Conservation (phyloP, 1,140 invertebrate genomes). For the Sycophaga agraensis region DNA sequence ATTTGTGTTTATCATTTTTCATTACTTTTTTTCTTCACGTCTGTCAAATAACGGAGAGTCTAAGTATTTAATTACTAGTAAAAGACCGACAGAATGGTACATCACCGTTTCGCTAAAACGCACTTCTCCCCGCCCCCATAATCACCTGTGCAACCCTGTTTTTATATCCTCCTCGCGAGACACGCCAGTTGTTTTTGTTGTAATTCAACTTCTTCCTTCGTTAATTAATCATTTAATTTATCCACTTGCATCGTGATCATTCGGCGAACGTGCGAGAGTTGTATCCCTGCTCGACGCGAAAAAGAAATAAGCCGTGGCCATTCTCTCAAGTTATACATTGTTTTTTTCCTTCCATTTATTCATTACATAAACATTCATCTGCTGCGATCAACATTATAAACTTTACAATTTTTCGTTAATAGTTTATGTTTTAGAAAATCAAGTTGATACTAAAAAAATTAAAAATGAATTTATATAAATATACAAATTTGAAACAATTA, state of each 20-base stretch:
- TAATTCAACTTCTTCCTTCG: not conserved
- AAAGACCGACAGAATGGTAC: slow-evolving; percentile 57
- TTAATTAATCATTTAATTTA: not conserved
- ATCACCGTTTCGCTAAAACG: slow-evolving; percentile 44
- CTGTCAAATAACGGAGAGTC: slow-evolving; percentile 47
- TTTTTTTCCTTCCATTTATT: not conserved
- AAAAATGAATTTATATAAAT: not conserved
- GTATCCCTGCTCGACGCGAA: slow-evolving; percentile 19
- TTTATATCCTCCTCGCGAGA: slow-evolving; percentile 2
- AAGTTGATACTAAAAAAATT: slow-evolving; percentile 5
- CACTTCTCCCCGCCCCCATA: slow-evolving; percentile 24
- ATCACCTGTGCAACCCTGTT: slow-evolving; percentile 10
- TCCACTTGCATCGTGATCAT: slow-evolving; percentile 2
- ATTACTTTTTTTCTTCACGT: slow-evolving; percentile 25
- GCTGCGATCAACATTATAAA: slow-evolving; percentile 1
- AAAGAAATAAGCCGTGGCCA: slow-evolving; percentile 5
- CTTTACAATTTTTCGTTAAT: no score
- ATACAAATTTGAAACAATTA: not conserved
- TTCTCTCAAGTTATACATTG: not conserved
- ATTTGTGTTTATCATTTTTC: slow-evolving; percentile 23
- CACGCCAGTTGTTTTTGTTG: not conserved
- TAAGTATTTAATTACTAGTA: slow-evolving; percentile 52
- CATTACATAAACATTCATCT: slow-evolving; percentile 5
- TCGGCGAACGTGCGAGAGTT: slow-evolving; percentile 24
- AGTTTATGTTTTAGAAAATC: not conserved